Evolutionary conservation across 2,888 invertebrate genomes (phyloP).

Genomic region (Synanthedon tipuliformis): DNA sequence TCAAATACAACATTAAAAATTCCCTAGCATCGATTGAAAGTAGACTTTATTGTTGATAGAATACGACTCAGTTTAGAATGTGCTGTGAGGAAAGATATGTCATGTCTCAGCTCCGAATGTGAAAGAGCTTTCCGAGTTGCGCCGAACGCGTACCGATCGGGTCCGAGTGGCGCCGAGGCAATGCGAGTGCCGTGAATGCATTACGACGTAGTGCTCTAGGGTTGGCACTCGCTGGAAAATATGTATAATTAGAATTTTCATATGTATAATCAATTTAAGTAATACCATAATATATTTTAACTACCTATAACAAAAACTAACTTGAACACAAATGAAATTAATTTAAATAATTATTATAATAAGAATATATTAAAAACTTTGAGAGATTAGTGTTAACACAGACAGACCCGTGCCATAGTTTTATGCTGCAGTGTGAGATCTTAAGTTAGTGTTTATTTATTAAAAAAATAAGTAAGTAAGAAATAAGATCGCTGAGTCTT

Average conservation of each 20-base stretch:
- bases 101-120: conserved; percentile 55
- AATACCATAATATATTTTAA: too few relatives aligned
- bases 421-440: too few relatives aligned
- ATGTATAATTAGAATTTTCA: not conserved
- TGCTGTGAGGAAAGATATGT: conserved; percentile 38
- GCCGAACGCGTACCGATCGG: conserved; percentile 66
- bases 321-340: too few relatives aligned
- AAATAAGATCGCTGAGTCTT: too few relatives aligned
- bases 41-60: not conserved
- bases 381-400: too few relatives aligned
- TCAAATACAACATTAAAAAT: conserved; percentile 49
- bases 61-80: conserved; percentile 16
- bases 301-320: too few relatives aligned
- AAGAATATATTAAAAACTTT: too few relatives aligned
- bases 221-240: conserved; percentile 16
- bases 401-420: too few relatives aligned
- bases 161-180: conserved; percentile 64
- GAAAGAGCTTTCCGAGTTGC: conserved; percentile 57
- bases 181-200: conserved; percentile 61
- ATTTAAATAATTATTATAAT: too few relatives aligned
- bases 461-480: too few relatives aligned
- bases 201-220: conserved; percentile 54
- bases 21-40: conserved; percentile 7
- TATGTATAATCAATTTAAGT: not conserved
- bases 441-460: too few relatives aligned